Base-by-base conservation (phyloP, 2,797 vertebrate genomes). In the Liparis tanakae region DNA sequence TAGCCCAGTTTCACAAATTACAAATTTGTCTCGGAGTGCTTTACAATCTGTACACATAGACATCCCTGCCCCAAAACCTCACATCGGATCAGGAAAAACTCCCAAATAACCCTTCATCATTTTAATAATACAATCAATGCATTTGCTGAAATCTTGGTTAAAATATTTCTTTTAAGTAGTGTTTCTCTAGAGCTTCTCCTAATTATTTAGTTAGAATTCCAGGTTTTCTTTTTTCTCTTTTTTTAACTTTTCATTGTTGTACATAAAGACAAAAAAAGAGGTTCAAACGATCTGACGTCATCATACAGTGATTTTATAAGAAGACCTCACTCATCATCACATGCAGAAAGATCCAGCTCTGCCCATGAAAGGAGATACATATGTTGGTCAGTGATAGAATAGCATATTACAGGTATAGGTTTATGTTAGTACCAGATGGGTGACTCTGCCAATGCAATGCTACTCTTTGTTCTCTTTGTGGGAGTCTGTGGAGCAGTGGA, bases 381-480 rank as follows among this genome's bases (percentile, higher is more conserved):
- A 8, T 60, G 70, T 58, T 20, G 14, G 3, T 62, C 15, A 39
- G 1, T 20, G 13, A 48, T 1, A 41, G 34, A 54, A 43, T 5
- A 22, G 3, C 10, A 25, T 10, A 17, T 51, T 5, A 18, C n/a
- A 66, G 18, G 4, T 59, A 15, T 7, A 50, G 48, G n/a, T 43
- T 37, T 72, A 30, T 75, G 6, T 72, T 41, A 79, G 17, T 64
- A 33, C 43, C 41, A 77, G 37, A 89, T 84, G 82, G 54, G 15
- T 73, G n/a, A 65, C 60, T 62, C 10, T 69, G 34, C 67, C 15
- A 67, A 34, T 66, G 20, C 75, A 14, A 90, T 93, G 85, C 65
- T 92, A 44, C 48, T 92, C 22, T 65, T 84, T 74, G 36, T 74
- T 53, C 36, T 90, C 75, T 59, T 90, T 33, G 46, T 87, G 56